phyloP scores from a whole-genome alignment of 2,797 vertebrate species.

The Anguilla megastoma region DNA sequence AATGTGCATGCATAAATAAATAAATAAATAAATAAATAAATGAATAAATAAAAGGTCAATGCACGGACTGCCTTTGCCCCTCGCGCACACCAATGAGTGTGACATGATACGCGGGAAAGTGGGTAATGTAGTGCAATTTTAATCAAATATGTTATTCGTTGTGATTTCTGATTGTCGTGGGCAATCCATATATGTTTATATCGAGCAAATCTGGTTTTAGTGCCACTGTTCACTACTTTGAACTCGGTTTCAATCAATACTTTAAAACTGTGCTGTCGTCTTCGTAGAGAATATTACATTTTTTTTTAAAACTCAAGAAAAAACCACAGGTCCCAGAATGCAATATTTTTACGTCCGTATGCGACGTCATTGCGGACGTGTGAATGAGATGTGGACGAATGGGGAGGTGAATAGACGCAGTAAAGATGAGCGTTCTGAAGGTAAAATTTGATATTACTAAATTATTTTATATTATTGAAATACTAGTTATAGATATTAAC shows the following conservation, averaged over 20 bases:
- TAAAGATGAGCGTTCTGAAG: slow-evolving; percentile 9
- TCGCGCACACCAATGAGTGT: neutral
- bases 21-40: neutral
- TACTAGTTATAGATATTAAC: neutral
- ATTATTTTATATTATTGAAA: neutral
- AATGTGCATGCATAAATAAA: too few relatives aligned
- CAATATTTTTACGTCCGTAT: slow-evolving; percentile 35
- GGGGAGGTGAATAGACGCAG: slow-evolving; percentile 42
- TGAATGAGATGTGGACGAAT: slow-evolving; percentile 59
- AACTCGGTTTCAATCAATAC: neutral
- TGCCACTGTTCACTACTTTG: neutral
- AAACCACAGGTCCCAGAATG: slow-evolving; percentile 67
- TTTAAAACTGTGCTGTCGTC: neutral
- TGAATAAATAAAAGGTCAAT: slow-evolving; percentile 26
- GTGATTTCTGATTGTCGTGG: neutral
- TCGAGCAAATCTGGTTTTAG: neutral
- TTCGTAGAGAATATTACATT: neutral
- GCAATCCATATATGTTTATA: neutral
- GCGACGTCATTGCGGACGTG: slow-evolving; percentile 64
- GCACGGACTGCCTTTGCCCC: slow-evolving; percentile 34
- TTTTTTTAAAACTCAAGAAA: too few relatives aligned
- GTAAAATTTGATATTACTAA: slow-evolving; percentile 24
- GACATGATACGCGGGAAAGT: slow-evolving; percentile 35
- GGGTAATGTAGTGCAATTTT: slow-evolving; percentile 48
- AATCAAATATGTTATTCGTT: neutral